These are phyloP conservation scores for Characodon lateralis DNA, from an alignment of 2,797 vertebrate genomes.

Conservation along the genomic window DNA sequence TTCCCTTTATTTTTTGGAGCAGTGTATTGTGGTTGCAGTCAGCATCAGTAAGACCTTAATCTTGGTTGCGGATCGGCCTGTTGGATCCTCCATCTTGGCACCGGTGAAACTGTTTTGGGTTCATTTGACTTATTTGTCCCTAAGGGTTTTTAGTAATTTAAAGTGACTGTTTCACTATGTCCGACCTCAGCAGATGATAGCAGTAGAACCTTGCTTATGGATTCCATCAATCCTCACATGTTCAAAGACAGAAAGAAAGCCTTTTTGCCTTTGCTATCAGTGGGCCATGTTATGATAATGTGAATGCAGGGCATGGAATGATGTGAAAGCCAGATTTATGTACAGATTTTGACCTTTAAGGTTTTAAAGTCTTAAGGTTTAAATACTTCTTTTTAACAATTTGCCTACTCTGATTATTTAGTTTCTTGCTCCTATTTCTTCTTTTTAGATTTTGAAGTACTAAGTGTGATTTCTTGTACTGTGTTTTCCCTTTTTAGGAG, in stretches of 20 bases:
- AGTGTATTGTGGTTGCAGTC: background rate
- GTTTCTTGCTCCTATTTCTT: background rate
- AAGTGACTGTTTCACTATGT: no score
- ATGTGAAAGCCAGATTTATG: background rate
- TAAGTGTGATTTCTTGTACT: background rate
- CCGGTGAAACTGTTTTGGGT: no score
- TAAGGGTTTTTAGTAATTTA: no score
- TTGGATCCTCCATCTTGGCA: background rate
- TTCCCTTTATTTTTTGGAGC: no score
- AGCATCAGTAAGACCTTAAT: background rate
- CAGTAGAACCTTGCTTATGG: no score
- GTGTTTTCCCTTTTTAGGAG: background rate
- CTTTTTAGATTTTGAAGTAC: background rate
- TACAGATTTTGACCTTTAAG: background rate
- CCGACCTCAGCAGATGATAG: no score
- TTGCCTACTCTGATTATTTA: background rate
- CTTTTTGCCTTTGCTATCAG: background rate
- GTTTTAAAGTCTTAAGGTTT: background rate
- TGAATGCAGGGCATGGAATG: background rate
- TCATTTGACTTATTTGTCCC: background rate
- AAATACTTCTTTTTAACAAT: background rate
- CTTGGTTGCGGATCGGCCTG: background rate
- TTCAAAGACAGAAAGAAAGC: background rate
- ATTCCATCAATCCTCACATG: no score
- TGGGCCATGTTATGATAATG: background rate